phyloP scores from a whole-genome alignment of 2,888 invertebrate species.

The Pristionchus japonicus region DNA sequence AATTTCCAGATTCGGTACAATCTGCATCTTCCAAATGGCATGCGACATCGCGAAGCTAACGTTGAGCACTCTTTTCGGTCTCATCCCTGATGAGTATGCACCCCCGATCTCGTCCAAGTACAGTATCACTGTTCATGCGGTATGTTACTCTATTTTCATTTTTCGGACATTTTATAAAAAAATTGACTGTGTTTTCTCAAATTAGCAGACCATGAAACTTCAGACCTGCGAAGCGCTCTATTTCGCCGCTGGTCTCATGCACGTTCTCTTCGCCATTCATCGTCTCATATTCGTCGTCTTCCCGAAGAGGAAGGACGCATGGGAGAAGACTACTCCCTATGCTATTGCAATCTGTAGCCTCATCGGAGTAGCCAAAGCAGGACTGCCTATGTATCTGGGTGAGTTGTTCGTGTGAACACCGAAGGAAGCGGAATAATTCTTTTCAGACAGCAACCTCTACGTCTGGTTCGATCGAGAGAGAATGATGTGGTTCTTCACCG shows the following conservation, averaged over 20 bases:
- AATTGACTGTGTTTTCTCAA: no score
- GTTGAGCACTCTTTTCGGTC: neutral
- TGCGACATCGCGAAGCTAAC: neutral
- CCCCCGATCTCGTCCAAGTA: neutral
- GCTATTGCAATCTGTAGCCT: neutral
- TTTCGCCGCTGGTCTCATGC: neutral
- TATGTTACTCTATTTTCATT: neutral
- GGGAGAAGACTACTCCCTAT: neutral
- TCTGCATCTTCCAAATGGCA: slow-evolving; percentile 10
- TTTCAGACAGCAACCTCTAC: neutral
- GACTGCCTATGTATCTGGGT: neutral
- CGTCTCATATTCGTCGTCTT: neutral
- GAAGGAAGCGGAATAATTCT: neutral
- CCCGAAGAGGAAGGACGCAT: neutral
- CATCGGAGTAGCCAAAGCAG: neutral
- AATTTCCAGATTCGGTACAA: neutral
- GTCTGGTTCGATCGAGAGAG: neutral
- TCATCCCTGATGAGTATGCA: neutral
- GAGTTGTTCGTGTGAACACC: neutral
- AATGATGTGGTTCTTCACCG: neutral
- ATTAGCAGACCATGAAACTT: no score
- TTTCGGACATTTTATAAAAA: no score
- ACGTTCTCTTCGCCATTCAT: slow-evolving; percentile 23
- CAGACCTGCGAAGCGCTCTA: neutral
- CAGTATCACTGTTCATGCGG: neutral